These are phyloP conservation scores for Prorops nasuta DNA, from an alignment of 1,140 invertebrate genomes.

Conservation along the genomic window DNA sequence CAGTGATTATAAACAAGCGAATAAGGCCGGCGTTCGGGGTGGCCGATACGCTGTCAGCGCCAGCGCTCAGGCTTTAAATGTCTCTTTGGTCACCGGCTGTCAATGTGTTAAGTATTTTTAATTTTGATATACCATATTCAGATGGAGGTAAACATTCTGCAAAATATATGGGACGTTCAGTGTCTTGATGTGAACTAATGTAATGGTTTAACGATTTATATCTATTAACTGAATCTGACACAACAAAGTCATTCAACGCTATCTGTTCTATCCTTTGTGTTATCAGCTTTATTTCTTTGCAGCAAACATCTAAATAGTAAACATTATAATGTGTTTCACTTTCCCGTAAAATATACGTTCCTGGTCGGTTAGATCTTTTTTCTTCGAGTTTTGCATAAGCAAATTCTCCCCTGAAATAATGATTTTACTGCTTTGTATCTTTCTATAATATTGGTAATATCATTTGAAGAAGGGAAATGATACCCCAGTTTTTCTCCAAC, in stretches of 20 bases:
- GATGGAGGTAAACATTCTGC: conserved; percentile 79
- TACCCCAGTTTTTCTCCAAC: background rate
- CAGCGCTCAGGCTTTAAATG: too few species aligned
- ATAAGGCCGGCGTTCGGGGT: too few species aligned
- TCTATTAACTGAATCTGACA: conserved; percentile 53
- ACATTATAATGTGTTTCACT: conserved; percentile 75
- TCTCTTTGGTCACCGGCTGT: too few species aligned
- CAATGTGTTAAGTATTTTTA: too few species aligned
- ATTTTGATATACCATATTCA: conserved; percentile 74
- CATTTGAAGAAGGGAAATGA: conserved; percentile 5
- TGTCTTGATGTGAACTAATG: conserved; percentile 61
- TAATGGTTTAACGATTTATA: conserved; percentile 67
- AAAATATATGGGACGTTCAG: conserved; percentile 60
- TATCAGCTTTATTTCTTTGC: conserved; percentile 68
- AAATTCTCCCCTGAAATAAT: conserved; percentile 68
- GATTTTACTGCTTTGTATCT: conserved; percentile 9
- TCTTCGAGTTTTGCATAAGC: conserved; percentile 79
- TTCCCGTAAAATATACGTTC: conserved; percentile 78
- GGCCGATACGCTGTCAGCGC: too few species aligned
- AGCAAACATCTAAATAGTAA: conserved; percentile 79
- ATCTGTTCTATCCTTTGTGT: conserved; percentile 67
- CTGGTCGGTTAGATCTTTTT: conserved; percentile 70
- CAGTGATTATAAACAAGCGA: too few species aligned
- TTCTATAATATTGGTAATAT: conserved; percentile 1
- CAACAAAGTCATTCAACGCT: conserved; percentile 51